A percentile compares a stretch with the other conserved stretches of the same genome.
Conservation (phyloP, 2,113 vertebrate species). For the Anas platyrhynchos region DNA sequence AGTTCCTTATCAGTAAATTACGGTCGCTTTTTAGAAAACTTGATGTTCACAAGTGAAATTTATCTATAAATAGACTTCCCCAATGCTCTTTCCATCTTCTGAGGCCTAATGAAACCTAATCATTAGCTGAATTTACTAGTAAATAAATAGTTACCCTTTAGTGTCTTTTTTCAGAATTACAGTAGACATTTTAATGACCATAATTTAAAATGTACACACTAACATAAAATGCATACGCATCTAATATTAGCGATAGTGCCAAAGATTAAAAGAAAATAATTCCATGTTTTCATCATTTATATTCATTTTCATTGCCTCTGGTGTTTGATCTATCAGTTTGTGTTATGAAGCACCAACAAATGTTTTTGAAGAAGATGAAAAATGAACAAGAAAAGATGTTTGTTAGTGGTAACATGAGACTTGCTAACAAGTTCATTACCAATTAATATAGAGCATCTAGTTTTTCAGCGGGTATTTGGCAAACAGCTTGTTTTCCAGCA, state of each 20-base stretch:
- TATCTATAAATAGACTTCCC: background rate
- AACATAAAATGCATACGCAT: background rate
- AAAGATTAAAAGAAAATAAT: slow-evolving; percentile 38
- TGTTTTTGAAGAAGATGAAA: slow-evolving; percentile 50
- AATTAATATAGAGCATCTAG: background rate
- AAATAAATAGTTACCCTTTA: background rate
- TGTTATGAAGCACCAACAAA: slow-evolving; percentile 19
- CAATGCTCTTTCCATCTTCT: background rate
- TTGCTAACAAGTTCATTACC: slow-evolving; percentile 5
- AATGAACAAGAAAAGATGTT: background rate
- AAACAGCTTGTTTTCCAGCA: background rate
- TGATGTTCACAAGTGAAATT: background rate
- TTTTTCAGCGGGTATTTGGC: background rate
- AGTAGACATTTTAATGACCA: background rate
- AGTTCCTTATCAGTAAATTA: background rate
- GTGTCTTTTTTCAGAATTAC: slow-evolving; percentile 1
- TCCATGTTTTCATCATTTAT: slow-evolving; percentile 37
- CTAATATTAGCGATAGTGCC: slow-evolving; percentile 5
- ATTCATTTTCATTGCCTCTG: slow-evolving; percentile 49
- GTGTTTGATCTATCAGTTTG: slow-evolving; percentile 69
- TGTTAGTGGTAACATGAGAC: background rate
- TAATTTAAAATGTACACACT: background rate
- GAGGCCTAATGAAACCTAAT: background rate
- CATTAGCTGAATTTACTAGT: background rate
- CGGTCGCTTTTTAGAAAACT: background rate